A percentile compares a stretch with the other conserved stretches of the same genome.
Evolutionary conservation across 1,140 invertebrate genomes (phyloP).

Genomic region (Drosophila ambigua): DNA sequence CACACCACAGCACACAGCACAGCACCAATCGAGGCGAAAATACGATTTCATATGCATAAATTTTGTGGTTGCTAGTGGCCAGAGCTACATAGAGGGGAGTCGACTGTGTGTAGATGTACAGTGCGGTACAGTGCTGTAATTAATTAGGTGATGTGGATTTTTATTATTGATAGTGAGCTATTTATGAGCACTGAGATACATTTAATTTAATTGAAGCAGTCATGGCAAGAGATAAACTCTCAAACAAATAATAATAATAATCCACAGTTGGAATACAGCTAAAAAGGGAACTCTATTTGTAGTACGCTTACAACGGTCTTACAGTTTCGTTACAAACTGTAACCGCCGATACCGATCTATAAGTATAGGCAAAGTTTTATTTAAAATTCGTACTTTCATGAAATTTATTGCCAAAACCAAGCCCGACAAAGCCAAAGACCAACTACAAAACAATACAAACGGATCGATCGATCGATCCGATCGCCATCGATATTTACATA

Average conservation of each 20-base stretch:
- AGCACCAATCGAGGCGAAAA: slow-evolving; percentile 51
- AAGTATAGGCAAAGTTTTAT: slow-evolving; percentile 43
- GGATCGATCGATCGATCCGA: neutral
- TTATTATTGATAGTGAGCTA: too few species aligned
- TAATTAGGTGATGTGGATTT: too few species aligned
- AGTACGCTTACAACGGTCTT: neutral
- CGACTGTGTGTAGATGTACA: slow-evolving; percentile 17
- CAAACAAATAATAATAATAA: too few species aligned
- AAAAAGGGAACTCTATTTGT: too few species aligned
- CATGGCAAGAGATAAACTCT: too few species aligned
- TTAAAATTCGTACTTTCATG: slow-evolving; percentile 67
- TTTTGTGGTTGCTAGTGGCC: slow-evolving; percentile 25
- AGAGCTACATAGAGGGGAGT: slow-evolving; percentile 26
- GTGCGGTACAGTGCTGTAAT: slow-evolving; percentile 7
- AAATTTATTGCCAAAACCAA: slow-evolving; percentile 58
- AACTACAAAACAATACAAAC: slow-evolving; percentile 51
- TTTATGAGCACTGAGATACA: neutral
- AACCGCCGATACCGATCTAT: neutral
- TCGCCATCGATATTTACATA: slow-evolving; percentile 38
- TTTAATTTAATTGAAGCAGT: too few species aligned
- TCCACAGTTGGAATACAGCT: too few species aligned
- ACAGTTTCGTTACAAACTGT: slow-evolving; percentile 7
- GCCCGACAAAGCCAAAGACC: slow-evolving; percentile 35
- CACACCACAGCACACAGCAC: neutral
- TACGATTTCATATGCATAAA: slow-evolving; percentile 72